Evolutionary conservation across 1,140 invertebrate species (phyloP), one percentile per base, ranked within the genome.

Genomic region (Oryzaephilus surinamensis): DNA sequence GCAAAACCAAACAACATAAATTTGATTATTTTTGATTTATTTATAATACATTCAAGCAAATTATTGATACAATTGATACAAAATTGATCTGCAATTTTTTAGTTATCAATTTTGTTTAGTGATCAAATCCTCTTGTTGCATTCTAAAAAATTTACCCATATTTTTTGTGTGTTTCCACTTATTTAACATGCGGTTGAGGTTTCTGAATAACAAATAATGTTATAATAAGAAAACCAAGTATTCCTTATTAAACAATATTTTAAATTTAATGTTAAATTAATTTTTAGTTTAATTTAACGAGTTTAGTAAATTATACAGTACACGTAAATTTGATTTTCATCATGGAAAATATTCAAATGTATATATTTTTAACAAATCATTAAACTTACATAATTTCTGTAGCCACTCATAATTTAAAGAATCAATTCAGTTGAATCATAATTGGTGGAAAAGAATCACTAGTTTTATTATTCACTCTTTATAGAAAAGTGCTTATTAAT

Each of bases 321-420:
- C 16, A 34, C 10, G 12, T 14, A 10, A 3, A 21, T 6, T 19
- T n/a, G 23, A 12, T n/a, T n/a, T n/a, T n/a, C n/a, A n/a, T n/a
- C n/a, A n/a, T n/a, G n/a, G n/a, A n/a, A n/a, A n/a, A n/a, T n/a
- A n/a, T n/a, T n/a, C n/a, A n/a, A n/a, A 11, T 34, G 6, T 19
- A 34, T 6, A 34, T 34, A 20, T 11, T 36, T 13, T 12, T 10
- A 26, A 19, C 3, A 6, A 6, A 7, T 48, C n/a, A n/a, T n/a
- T n/a, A n/a, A n/a, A 53, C 51, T 53, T 48, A 53, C 51, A 33
- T 53, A 53, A 38, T 50, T 53, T 40, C 51, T 45, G 41, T 50
- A 53, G 26, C 33, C 41, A 33, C 51, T 53, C 51, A 53, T 53
- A 15, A 36, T 42, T 39, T 43, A 20, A 33, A 43, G 29, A 38